Base-by-base conservation (phyloP, 30 jellyfish, hydroid and myxozoan species). In the Mastigias papua region DNA sequence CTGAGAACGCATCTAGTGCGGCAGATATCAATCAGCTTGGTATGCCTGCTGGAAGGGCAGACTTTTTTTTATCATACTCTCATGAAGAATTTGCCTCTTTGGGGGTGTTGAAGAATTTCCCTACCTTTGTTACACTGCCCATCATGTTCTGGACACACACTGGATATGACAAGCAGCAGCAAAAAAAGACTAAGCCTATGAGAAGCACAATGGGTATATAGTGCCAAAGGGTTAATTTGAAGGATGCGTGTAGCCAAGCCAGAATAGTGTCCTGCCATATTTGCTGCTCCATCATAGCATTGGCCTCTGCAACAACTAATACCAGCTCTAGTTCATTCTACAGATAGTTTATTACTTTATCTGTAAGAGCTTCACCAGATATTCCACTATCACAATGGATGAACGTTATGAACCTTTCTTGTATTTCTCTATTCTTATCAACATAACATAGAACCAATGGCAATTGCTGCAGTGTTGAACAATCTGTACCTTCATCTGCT, bases 381-480 rank as follows among this genome's bases (percentile, higher is more conserved):
- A n/a, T n/a, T n/a, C n/a, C n/a, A n/a, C n/a, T n/a, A n/a, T n/a
- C n/a, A n/a, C n/a, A n/a, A n/a, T n/a, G n/a, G n/a, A n/a, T n/a
- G n/a, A n/a, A n/a, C n/a, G n/a, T n/a, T n/a, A n/a, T n/a, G n/a
- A n/a, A n/a, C n/a, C n/a, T n/a, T n/a, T n/a, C n/a, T n/a, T n/a
- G n/a, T n/a, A n/a, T n/a, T n/a, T n/a, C n/a, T n/a, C n/a, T n/a
- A n/a, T n/a, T n/a, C n/a, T n/a, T n/a, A n/a, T n/a, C n/a, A n/a
- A n/a, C n/a, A n/a, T n/a, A n/a, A n/a, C n/a, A n/a, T n/a, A n/a
- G n/a, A n/a, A n/a, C n/a, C n/a, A n/a, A n/a, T n/a, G n/a, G n/a
- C n/a, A n/a, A n/a, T n/a, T n/a, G n/a, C n/a, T n/a, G n/a, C 60
- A 82, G 91, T 25, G 34, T 80, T 15, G 96, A 27, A 64, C 79